Base-by-base conservation (phyloP, 64 coral and sea anemone species). In the Orbicella faveolata region DNA sequence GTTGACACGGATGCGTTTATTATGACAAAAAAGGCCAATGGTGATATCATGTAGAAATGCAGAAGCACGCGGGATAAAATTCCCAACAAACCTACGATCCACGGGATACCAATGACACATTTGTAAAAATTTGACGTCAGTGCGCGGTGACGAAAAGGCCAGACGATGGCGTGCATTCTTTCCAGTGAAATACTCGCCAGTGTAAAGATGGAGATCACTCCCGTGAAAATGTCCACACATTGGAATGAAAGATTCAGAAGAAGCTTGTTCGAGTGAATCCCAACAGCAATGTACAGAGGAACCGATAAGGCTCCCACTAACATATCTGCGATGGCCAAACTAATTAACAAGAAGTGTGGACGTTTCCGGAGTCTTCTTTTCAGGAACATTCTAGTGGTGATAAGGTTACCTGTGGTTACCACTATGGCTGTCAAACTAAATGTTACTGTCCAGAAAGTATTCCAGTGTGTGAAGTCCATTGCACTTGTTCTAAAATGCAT, bases 221-320 rank as follows among this genome's bases (percentile, higher is more conserved):
- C 75, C 4, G 75, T 78, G 19, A 53, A 78, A 52, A 78, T 51
- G 10, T 78, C 75, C 19, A 78, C 37, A 52, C 75, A 78, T 53
- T 51, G 75, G 21, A 78, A 78, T 48, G 41, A 1, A 12, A 78
- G 44, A 25, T 53, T 52, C 75, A 78, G 21, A 6, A 52, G 20
- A 11, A 3, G 17, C 0, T 78, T 21, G 3, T 39, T 44, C 0
- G 35, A 1, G 41, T 21, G 41, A 52, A 78, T 52, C 10, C 75
- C 75, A 78, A 78, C 39, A 78, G 75, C 75, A n/a, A 78, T 78
- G 75, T 78, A 78, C 39, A 78, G 36, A 52, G 75, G 75, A 23
- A 78, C 75, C 16, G 75, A 39, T 48, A 78, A 52, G 6, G 75
- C 41, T 78, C 75, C 75, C 1, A 78, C 44, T 1, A 78, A 20